These are phyloP conservation scores for Octodonta nipae DNA, from an alignment of 2,888 invertebrate genomes.

Conservation along the genomic window DNA sequence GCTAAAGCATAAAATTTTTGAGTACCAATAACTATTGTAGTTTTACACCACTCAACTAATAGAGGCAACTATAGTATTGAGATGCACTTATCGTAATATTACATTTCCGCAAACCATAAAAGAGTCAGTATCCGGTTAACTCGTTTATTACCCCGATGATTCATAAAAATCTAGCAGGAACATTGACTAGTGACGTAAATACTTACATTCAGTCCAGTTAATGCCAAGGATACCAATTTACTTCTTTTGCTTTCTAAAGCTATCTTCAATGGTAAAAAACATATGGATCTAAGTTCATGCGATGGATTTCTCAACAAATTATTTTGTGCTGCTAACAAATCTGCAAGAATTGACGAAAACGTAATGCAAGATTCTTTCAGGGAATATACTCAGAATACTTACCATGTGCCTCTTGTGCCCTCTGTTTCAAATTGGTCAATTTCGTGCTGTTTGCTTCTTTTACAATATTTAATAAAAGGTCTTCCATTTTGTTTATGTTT, in stretches of 20 bases:
- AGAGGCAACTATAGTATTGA: too few relatives aligned
- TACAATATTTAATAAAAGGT: constrained; percentile 68
- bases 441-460: constrained; percentile 76
- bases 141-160: too few relatives aligned
- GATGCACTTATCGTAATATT: too few relatives aligned
- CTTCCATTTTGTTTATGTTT: constrained; percentile 53
- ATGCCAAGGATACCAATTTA: constrained; percentile 67
- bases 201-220: constrained; percentile 82
- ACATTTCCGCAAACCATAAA: too few relatives aligned
- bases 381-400: too few relatives aligned
- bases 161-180: too few relatives aligned
- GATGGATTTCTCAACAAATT: constrained; percentile 61
- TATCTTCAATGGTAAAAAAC: constrained; percentile 72
- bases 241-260: constrained; percentile 78
- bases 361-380: too few relatives aligned
- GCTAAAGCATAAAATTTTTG: too few relatives aligned
- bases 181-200: too few relatives aligned
- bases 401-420: constrained; percentile 82
- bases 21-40: too few relatives aligned
- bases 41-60: too few relatives aligned
- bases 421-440: constrained; percentile 58
- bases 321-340: constrained; percentile 68
- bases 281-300: constrained; percentile 69
- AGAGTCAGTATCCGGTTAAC: too few relatives aligned
- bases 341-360: constrained; percentile 45